These are phyloP conservation scores for Didymodactylos carnosus DNA, from an alignment of 2,888 invertebrate genomes.

Conservation along the genomic window DNA sequence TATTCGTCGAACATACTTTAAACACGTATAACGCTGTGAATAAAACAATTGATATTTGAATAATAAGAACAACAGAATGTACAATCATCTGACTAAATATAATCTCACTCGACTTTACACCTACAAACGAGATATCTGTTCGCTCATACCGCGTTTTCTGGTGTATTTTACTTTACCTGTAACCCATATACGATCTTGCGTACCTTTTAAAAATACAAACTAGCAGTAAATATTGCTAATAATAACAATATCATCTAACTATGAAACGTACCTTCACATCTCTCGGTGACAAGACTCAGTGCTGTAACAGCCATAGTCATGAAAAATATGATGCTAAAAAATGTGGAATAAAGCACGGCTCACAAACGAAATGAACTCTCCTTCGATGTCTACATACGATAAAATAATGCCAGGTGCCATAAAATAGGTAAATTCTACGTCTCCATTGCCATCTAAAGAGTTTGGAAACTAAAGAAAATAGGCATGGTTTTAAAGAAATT, in stretches of 20 bases:
- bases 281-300: conserved; percentile 41
- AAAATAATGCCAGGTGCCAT: conserved; percentile 83
- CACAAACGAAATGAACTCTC: background rate
- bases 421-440: conserved; percentile 85
- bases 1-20: background rate
- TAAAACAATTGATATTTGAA: conserved; percentile 70
- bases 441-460: no score
- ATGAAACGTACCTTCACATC: conserved; percentile 18
- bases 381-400: no score
- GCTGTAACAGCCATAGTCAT: conserved; percentile 80
- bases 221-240: no score
- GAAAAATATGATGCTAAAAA: conserved; percentile 70
- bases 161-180: conserved; percentile 45
- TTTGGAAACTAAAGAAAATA: no score
- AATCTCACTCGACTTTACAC: conserved; percentile 71
- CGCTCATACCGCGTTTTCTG: background rate
- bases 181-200: conserved; percentile 74
- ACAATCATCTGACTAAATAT: conserved; percentile 77
- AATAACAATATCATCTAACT: no score
- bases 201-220: no score
- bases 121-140: conserved; percentile 31
- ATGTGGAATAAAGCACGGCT: background rate
- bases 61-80: conserved; percentile 81
- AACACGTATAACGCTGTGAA: conserved; percentile 49
- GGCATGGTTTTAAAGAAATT: no score